Percentiles rank a stretch among this genome's conserved stretches.
Conservation (phyloP, 2,113 vertebrate genomes). For the Callithrix jacchus region DNA sequence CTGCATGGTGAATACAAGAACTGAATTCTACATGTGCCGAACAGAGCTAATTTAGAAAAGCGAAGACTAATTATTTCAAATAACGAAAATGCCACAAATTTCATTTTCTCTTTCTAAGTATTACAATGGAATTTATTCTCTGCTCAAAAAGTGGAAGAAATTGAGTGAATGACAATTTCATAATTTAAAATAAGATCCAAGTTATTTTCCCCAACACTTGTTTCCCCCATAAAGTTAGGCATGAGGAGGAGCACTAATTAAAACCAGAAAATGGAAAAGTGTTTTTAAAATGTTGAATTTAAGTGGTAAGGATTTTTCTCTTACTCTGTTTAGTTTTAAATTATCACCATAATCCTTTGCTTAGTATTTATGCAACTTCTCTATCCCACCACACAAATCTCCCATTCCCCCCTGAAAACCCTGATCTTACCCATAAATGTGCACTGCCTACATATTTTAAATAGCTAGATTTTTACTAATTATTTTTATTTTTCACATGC, state of each 20-base stretch:
- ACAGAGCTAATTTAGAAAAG: neutral
- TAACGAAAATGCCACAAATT: neutral
- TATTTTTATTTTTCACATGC: neutral
- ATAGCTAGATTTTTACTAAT: neutral
- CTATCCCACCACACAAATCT: neutral
- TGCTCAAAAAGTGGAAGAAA: neutral
- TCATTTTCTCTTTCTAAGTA: neutral
- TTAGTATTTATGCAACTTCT: slow-evolving; percentile 5
- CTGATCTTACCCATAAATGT: neutral
- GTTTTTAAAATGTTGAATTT: neutral
- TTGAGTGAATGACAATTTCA: neutral
- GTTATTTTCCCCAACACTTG: neutral
- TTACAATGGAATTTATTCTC: neutral
- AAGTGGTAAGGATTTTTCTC: neutral
- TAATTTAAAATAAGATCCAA: slow-evolving; percentile 21
- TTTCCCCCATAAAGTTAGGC: neutral
- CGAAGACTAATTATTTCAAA: neutral
- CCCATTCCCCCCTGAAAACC: neutral
- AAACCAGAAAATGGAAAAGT: neutral
- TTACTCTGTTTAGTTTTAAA: neutral
- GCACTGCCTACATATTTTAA: neutral
- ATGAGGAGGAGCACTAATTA: neutral
- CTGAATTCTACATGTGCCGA: slow-evolving; percentile 56
- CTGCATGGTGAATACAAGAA: slow-evolving; percentile 89
- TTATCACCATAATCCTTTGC: neutral